Base-by-base conservation (phyloP, 2,797 vertebrate species). In the Sebastes flavidus region DNA sequence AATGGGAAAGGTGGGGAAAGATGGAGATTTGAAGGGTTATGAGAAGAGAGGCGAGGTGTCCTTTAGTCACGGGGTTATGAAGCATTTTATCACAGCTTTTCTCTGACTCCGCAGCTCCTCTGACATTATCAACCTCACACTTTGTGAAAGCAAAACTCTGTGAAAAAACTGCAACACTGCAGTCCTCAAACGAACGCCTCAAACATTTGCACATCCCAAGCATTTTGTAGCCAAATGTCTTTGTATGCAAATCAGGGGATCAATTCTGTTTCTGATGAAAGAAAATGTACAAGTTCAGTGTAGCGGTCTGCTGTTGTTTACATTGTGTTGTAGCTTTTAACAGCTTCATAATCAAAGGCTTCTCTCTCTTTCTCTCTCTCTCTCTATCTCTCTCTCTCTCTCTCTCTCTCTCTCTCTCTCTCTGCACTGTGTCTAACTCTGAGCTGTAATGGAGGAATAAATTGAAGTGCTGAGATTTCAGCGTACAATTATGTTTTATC, bases 281-380 rank as follows among this genome's bases (percentile, higher is more conserved):
- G 80, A 34, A 85, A 88, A 86, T 5, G 72, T 65, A 77, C 32
- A 63, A 81, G 90, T 87, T 84, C 78, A 88, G 79, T 83, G 52
- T 81, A 75, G 78, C 65, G 60, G 82, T 86, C 86, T 87, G 80
- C 79, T 81, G 82, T 91, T 94, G 91, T 94, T 94, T 94, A 92
- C 89, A 80, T 82, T 88, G 81, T 84, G 83, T 89, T 90, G 74
- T 70, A 78, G 78, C 80, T 94, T 92, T 89, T 74, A 90, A 87
- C 83, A 87, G 83, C 81, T 80, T 89, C 78, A 72, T 86, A 91
- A 92, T 94, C 89, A 94, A 93, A 94, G 86, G 82, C 78, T 88
- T 87, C 75, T 69, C 76, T 82, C 76, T 38, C 84, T 86, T 1
- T 36, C 34, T 36, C 34, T 36, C 10, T 11, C 34, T 34, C 34